These are phyloP conservation scores for Amphilophus citrinellus DNA, from an alignment of 2,113 vertebrate genomes.

Conservation along the genomic window DNA sequence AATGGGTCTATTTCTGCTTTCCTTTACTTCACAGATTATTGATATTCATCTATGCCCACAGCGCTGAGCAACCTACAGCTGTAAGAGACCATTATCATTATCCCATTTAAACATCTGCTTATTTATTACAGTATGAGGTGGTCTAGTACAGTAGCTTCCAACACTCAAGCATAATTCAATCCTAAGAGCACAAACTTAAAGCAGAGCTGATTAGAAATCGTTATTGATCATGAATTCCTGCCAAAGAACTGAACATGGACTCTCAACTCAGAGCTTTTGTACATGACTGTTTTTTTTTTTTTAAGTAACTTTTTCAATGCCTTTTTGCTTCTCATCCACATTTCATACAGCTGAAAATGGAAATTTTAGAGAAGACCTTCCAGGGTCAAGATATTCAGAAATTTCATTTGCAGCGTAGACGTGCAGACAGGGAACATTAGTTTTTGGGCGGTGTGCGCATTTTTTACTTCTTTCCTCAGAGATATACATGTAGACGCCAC, in stretches of 20 bases:
- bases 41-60: not conserved
- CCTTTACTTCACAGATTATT: not conserved
- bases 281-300: not conserved
- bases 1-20: not conserved
- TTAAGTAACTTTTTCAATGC: not conserved
- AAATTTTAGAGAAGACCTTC: not conserved
- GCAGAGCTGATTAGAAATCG: not conserved
- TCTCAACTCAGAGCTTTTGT: not conserved
- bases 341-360: not conserved
- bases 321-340: not conserved
- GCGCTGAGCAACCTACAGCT: not conserved
- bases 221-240: not conserved
- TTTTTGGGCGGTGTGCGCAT: not conserved
- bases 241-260: not conserved
- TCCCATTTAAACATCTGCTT: not conserved
- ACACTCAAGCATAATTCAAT: not conserved
- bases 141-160: not conserved
- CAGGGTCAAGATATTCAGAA: slow-evolving; percentile 2
- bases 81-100: not conserved
- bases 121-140: not conserved
- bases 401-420: not conserved
- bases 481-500: not conserved
- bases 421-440: not conserved
- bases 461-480: not conserved
- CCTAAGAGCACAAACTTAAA: not conserved